Conservation (phyloP, 2,113 vertebrate genomes). For the Cygnus atratus region DNA sequence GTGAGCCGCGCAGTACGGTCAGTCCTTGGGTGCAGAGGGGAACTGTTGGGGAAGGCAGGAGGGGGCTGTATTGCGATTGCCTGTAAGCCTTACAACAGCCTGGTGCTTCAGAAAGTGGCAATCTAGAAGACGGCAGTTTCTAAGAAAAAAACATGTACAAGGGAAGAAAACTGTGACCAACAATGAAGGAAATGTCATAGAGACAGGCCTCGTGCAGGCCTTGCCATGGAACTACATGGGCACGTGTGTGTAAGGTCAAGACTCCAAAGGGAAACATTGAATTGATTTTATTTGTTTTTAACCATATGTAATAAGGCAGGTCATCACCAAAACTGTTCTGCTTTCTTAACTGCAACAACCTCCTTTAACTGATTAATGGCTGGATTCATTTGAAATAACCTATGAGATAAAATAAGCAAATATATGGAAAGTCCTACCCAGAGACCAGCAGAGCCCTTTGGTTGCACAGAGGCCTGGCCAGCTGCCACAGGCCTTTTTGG, state of each 20-base stretch:
- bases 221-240: background rate
- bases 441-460: background rate
- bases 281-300: background rate
- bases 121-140: background rate
- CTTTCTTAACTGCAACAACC: background rate
- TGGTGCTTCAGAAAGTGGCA: conserved; percentile 2
- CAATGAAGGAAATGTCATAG: background rate
- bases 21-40: background rate
- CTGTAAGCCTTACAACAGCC: background rate
- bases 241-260: background rate
- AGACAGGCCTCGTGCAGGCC: background rate
- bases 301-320: background rate
- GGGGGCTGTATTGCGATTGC: background rate
- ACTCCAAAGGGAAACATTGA: background rate
- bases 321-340: background rate
- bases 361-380: background rate
- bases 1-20: background rate
- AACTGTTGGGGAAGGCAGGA: background rate
- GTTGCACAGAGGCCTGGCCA: background rate
- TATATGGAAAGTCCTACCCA: background rate
- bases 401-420: background rate
- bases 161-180: background rate
- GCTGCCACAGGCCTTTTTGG: background rate
- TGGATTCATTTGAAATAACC: background rate
- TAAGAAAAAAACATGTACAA: background rate